Base-by-base conservation (phyloP, 2,888 invertebrate species). In the Noctua comes region DNA sequence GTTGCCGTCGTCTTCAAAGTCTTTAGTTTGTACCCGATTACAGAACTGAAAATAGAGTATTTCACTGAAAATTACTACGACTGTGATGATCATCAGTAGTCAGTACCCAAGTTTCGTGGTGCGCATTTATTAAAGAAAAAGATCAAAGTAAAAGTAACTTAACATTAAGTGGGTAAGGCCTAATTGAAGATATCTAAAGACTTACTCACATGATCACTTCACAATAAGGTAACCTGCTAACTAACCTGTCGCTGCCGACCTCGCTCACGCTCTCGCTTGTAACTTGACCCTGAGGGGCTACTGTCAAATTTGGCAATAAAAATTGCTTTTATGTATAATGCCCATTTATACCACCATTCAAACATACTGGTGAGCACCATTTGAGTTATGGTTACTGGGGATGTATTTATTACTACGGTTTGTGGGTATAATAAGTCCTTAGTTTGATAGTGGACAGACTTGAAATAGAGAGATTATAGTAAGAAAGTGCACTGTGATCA, bases 301-400 rank as follows among this genome's bases (percentile, higher is more conserved):
- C 81, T 83, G 82, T 88, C 83, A 85, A 86, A 82, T 83, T 86
- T 83, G 84, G 86, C 84, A 89, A 86, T 89, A 88, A 89, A 89
- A 89, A 87, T 84, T 83, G 88, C 86, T 89, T 88, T 84, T 87
- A 88, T 89, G 87, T 85, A 89, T 89, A 89, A 89, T 88, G 82
- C 83, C 84, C 87, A 90, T 89, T 86, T 84, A 84, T 87, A 77
- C 71, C 81, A 68, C 83, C 89, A 89, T 88, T 90, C 88, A 89
- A 88, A 88, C 89, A 83, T 85, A 86, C 83, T 88, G 84, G 83
- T 83, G 79, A 83, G 77, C 77, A 70, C 71, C 64, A 80, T 85
- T 86, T 85, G 87, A 90, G 74, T 87, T 83, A 89, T 85, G 65
- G 79, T 2, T 76, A 21, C 65, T 83, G 59, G 71, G 70, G 64